phyloP scores from a whole-genome alignment of 2,113 vertebrate genomes.

The Prolemur simus region DNA sequence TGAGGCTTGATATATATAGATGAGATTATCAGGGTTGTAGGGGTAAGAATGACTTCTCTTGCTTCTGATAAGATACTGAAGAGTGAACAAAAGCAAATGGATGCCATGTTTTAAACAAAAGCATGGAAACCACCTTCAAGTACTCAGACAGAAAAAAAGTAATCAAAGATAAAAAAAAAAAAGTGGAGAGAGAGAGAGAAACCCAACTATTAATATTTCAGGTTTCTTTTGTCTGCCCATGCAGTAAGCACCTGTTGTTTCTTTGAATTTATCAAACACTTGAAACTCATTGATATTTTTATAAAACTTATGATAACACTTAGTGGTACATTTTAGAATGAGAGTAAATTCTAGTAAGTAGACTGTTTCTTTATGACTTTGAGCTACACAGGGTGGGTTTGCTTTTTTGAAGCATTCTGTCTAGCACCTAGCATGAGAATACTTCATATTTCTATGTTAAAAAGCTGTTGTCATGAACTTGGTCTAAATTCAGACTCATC shows the following conservation, averaged over 20 bases:
- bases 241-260: background rate
- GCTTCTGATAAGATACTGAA: background rate
- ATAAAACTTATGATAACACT: background rate
- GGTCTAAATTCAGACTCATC: slow-evolving; percentile 37
- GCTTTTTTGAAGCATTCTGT: slow-evolving; percentile 18
- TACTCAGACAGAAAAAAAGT: background rate
- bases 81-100: background rate
- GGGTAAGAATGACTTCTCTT: background rate
- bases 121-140: background rate
- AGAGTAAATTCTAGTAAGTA: background rate
- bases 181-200: background rate
- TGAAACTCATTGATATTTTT: background rate
- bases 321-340: background rate
- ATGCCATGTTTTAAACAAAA: background rate
- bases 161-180: background rate
- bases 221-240: background rate
- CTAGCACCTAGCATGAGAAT: background rate
- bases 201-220: background rate
- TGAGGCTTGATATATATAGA: background rate
- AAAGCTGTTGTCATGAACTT: slow-evolving; percentile 24
- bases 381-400: background rate
- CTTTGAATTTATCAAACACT: background rate
- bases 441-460: slow-evolving; percentile 24
- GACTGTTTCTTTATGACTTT: background rate
- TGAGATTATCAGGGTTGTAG: background rate